Conservation (phyloP, 2,888 invertebrate genomes). For the Napeogenes sylphis region DNA sequence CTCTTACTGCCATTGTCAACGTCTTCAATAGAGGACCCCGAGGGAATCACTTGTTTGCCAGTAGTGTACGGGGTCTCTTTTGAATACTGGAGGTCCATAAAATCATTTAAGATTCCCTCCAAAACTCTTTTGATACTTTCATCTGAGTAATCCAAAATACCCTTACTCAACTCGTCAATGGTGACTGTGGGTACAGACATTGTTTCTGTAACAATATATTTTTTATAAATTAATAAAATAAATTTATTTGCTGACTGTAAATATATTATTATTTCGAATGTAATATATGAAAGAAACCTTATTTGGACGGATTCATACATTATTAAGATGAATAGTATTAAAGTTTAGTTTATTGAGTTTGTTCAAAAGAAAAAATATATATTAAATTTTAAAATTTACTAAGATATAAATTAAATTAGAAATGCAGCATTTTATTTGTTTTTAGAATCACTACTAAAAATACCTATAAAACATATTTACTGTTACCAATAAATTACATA, state of each 20-base stretch:
- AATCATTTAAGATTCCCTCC: conserved; percentile 62
- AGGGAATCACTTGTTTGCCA: conserved; percentile 58
- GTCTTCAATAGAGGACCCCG: conserved; percentile 48
- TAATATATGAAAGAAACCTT: no score
- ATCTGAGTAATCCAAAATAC: conserved; percentile 48
- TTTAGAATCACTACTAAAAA: no score
- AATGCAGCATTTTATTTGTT: no score
- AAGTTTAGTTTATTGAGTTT: no score
- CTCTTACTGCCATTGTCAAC: conserved; percentile 50
- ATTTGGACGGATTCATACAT: no score
- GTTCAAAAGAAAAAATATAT: no score
- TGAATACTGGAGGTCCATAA: conserved; percentile 62
- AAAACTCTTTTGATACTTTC: conserved; percentile 52
- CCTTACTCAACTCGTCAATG: conserved; percentile 51
- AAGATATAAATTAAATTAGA: no score
- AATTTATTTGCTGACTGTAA: background rate
- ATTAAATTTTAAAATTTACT: no score
- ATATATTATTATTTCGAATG: no score
- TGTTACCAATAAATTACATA: background rate
- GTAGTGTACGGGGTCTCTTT: conserved; percentile 66
- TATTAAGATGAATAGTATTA: no score
- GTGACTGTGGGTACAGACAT: conserved; percentile 59
- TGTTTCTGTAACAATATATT: conserved; percentile 32
- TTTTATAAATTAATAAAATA: conserved; percentile 4
- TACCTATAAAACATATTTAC: no score